Percentiles rank a stretch among this genome's conserved stretches.
Conservation (phyloP, 1,140 invertebrate genomes). For the Solenopsis fugax region DNA sequence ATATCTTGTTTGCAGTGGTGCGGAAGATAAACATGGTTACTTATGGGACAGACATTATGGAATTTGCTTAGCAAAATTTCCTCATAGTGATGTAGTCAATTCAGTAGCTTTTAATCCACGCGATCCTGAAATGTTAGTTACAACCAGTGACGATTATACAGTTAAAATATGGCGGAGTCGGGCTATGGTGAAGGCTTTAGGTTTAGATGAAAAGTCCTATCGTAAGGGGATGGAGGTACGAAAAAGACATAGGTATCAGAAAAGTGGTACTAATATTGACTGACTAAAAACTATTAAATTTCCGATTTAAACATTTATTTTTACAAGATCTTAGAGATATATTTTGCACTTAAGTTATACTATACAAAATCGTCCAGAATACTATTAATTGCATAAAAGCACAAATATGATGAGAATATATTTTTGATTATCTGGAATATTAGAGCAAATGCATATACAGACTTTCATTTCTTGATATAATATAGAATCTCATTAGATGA, state of each 20-base stretch:
- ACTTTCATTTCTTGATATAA: conserved; percentile 36
- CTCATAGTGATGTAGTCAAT: conserved; percentile 94
- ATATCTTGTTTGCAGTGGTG: conserved; percentile 89
- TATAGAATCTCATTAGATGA: conserved; percentile 42
- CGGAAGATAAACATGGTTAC: conserved; percentile 95
- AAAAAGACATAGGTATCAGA: conserved; percentile 81
- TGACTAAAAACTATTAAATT: conserved; percentile 85
- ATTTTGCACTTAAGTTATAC: conserved; percentile 68
- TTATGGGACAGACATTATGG: conserved; percentile 96
- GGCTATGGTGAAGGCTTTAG: conserved; percentile 84
- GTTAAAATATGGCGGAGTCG: conserved; percentile 92
- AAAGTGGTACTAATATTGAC: conserved; percentile 83
- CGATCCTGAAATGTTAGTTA: conserved; percentile 94
- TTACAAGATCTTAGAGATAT: conserved; percentile 44
- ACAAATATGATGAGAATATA: conserved; percentile 60
- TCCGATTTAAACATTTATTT: conserved; percentile 81
- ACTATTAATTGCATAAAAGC: conserved; percentile 39
- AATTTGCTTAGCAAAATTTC: conserved; percentile 92
- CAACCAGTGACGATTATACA: conserved; percentile 94
- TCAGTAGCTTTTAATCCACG: conserved; percentile 95
- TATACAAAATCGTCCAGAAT: conserved; percentile 59
- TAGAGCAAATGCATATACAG: conserved; percentile 17
- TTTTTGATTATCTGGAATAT: conserved; percentile 53
- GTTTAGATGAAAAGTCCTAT: conserved; percentile 80
- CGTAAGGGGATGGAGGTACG: conserved; percentile 83